Evolutionary conservation across 1,140 invertebrate genomes (phyloP), one percentile per base, ranked within the genome.

Genomic region (Drosophila aff.): DNA sequence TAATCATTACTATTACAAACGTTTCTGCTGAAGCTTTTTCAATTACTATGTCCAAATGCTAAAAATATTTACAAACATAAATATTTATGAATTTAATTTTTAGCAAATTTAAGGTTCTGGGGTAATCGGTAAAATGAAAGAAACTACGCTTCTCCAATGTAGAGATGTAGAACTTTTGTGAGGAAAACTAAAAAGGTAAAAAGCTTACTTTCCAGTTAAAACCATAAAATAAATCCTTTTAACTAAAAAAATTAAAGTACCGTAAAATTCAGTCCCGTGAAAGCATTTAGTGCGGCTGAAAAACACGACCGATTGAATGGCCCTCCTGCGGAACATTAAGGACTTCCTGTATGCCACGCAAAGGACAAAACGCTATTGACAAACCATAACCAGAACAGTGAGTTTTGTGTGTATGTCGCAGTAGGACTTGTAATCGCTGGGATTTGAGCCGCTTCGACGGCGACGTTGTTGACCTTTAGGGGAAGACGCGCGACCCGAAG

Each of bases 381-480:
- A 84, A 74, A 53, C 55, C 46, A 46, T 28, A 50, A 49, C 26
- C 23, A n/a, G 33, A 61, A 44, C 18, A 63, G 23, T 53, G 63
- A 49, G 28, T 16, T 3, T 18, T 18, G 21, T 15, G 21, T 36
- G 16, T 18, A 9, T 44, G 46, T 76, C 8, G 31, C 43, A n/a
- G 31, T 10, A 13, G 4, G 21, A 23, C 16, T 13, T 26, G 8
- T 10, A 18, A 11, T 18, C 2, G 9, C 2, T 18, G 26, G 49
- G 18, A 49, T 21, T 73, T 18, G 44, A 38, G 57, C 57, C 59
- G 68, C 72, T 43, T 57, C 7, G 33, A 9, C 31, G 63, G 49
- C 49, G 23, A 78, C 75, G 81, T 79, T 84, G 81, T 81, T 90
- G 85, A 89, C 84, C 84, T 89, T 84, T 90, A 47, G 78, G 61